Evolutionary conservation across 2,797 vertebrate species (phyloP), one percentile per base, ranked within the genome.

Genomic region (Propithecus deckenii): DNA sequence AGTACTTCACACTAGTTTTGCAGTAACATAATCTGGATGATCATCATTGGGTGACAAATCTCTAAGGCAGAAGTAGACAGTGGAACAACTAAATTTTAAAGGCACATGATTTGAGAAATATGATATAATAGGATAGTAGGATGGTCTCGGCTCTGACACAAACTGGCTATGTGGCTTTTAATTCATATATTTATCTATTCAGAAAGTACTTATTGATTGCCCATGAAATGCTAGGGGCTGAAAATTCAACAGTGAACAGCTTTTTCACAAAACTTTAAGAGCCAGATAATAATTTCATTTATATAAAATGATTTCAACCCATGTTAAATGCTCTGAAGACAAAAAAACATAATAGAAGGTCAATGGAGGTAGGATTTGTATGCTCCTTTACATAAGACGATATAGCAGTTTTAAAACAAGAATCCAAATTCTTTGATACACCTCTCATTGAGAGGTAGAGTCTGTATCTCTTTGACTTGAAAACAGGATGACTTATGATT

Each of bases 41-140:
- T 41, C 46, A 76, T 15, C 30, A 38, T 3, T 91, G 50, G 35
- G 20, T 76, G 38, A 94, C 50, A 92, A 86, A 92, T 41, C 57
- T 78, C 63, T 84, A 57, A 94, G 61, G 9, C 0, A n/a, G 55
- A 89, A 88, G 41, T 15, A 74, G 61, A 86, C 52, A 95, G 28
- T 41, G 25, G 52, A 89, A 57, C 71, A 38, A 22, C 22, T 95
- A 7, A 57, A 94, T 83, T 79, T 95, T 88, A 96, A 95, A 89
- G 30, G 55, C 18, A 83, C 12, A 61, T 57, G 20, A 96, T 79
- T 89, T 83, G n/a, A 96, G 43, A 86, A 87, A 81, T 32, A 43
- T 59, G 35, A 32, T 32, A n/a, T 65, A 71, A 94, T 11, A 79
- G 18, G 20, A 50, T 59, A 84, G 20, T 52, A 50, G 32, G 32